Percentiles rank a stretch among this genome's conserved stretches.
Conservation (phyloP, 1,140 invertebrate genomes). For the Penaeus chinensis region DNA sequence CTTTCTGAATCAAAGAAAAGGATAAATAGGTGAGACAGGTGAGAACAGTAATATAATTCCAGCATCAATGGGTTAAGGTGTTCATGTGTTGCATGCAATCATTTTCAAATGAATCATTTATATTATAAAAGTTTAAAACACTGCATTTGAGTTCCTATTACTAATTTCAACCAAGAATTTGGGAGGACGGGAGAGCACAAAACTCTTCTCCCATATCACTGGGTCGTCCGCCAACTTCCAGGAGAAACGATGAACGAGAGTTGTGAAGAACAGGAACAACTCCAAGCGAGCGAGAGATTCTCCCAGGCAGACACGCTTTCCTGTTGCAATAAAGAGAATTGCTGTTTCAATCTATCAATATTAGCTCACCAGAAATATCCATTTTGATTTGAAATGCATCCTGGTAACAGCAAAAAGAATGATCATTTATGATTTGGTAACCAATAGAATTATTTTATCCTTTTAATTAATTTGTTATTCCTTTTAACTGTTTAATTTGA, state of each 20-base stretch:
- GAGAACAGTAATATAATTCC: too few relatives aligned
- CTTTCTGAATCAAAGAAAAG: too few relatives aligned
- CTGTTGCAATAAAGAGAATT: slow-evolving; percentile 66
- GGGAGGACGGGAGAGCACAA: slow-evolving; percentile 19
- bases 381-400: background rate
- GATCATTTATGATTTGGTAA: too few relatives aligned
- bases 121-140: background rate
- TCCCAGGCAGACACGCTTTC: slow-evolving; percentile 78
- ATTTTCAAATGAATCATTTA: too few relatives aligned
- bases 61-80: too few relatives aligned
- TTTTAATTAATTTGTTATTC: background rate
- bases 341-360: background rate
- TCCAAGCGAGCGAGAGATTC: slow-evolving; percentile 79
- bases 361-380: background rate
- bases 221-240: slow-evolving; percentile 27
- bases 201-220: background rate
- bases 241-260: slow-evolving; percentile 76
- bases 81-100: too few relatives aligned
- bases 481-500: too few relatives aligned
- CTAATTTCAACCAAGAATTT: slow-evolving; percentile 6
- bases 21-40: too few relatives aligned
- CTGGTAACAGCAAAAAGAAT: too few relatives aligned
- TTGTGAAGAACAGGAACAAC: slow-evolving; percentile 76
- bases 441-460: too few relatives aligned
- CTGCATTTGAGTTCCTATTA: background rate